phyloP scores from a whole-genome alignment of 2,888 invertebrate genomes.

The Nephrotoma flavescens region DNA sequence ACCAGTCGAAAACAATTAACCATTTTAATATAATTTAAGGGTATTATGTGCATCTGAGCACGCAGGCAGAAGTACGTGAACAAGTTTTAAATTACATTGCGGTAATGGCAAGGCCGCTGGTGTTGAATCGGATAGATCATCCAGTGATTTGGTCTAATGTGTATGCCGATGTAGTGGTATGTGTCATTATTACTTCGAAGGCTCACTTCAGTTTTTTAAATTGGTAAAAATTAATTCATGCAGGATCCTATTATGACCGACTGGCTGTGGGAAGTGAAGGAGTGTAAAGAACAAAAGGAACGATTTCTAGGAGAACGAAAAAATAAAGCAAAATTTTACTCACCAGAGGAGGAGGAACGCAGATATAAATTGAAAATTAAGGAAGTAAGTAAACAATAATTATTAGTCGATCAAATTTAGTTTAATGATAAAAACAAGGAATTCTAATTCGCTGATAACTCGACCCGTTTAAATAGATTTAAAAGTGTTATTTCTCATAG shows the following conservation, averaged over 20 bases:
- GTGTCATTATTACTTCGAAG: conserved; percentile 18
- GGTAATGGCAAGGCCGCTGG: conserved; percentile 91
- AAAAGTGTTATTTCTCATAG: no score
- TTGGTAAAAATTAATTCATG: neutral
- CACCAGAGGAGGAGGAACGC: conserved; percentile 47
- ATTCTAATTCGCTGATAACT: neutral
- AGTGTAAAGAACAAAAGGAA: conserved; percentile 64
- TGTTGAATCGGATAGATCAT: conserved; percentile 66
- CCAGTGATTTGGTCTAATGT: conserved; percentile 96
- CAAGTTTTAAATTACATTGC: conserved; percentile 93
- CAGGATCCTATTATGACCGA: conserved; percentile 82
- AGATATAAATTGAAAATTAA: conserved; percentile 38
- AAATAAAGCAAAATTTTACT: conserved; percentile 36
- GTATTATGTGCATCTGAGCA: conserved; percentile 91
- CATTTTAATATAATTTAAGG: conserved; percentile 33
- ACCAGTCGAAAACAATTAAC: neutral
- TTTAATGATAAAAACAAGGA: neutral
- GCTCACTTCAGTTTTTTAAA: neutral
- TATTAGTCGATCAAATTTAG: neutral
- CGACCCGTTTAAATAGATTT: no score
- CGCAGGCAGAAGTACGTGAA: conserved; percentile 93
- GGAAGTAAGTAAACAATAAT: conserved; percentile 21
- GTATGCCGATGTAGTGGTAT: conserved; percentile 80
- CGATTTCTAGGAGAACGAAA: conserved; percentile 50
- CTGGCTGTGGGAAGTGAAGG: conserved; percentile 75